phyloP scores from a whole-genome alignment of 2,888 invertebrate genomes.

The Ochropleura leucogaster region DNA sequence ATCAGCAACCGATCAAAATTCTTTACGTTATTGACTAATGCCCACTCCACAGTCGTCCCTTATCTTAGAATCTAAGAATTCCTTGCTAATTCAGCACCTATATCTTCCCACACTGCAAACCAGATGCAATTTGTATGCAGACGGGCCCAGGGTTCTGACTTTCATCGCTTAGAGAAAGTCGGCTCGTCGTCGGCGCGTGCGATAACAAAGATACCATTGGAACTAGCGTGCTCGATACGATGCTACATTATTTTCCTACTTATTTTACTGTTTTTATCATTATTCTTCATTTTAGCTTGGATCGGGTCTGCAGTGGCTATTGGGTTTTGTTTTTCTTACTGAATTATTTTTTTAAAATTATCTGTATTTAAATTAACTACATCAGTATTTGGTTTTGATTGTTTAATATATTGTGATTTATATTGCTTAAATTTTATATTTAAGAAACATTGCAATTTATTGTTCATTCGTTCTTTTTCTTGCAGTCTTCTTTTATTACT shows the following conservation, averaged over 20 bases:
- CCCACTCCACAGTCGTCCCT: slow-evolving; percentile 1
- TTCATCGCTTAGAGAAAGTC: slow-evolving; percentile 89
- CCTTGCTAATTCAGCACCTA: slow-evolving; percentile 48
- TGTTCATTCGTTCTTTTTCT: background rate
- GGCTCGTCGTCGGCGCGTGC: slow-evolving; percentile 80
- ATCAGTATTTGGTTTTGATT: background rate
- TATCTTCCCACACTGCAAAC: slow-evolving; percentile 68
- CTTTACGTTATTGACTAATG: slow-evolving; percentile 24
- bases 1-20: slow-evolving; percentile 9
- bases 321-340: background rate
- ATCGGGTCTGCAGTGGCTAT: background rate
- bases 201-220: slow-evolving; percentile 72
- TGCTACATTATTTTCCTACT: slow-evolving; percentile 45
- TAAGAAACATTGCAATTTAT: background rate
- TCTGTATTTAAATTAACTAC: background rate
- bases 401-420: background rate
- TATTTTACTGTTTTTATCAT: slow-evolving; percentile 38
- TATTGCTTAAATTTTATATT: background rate
- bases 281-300: slow-evolving; percentile 9
- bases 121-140: slow-evolving; percentile 81
- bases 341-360: background rate
- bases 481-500: background rate
- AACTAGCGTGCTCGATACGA: slow-evolving; percentile 61
- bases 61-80: slow-evolving; percentile 46
- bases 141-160: slow-evolving; percentile 76